Conservation (phyloP, 1,140 invertebrate species). For the Hyposmocoma kahamanoa region DNA sequence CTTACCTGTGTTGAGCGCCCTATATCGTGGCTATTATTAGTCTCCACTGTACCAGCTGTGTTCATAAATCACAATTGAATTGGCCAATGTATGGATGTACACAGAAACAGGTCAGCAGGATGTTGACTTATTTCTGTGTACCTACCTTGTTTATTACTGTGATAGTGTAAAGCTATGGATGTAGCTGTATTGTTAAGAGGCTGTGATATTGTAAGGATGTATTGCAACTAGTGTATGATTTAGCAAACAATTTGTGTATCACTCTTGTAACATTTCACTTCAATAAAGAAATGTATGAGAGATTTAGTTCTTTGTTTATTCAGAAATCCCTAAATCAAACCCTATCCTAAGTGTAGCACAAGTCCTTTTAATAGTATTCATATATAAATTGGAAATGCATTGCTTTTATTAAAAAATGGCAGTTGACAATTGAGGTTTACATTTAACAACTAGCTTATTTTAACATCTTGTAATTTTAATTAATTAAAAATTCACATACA, state of each 20-base stretch:
- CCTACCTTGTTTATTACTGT: background rate
- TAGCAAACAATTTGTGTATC: constrained; percentile 31
- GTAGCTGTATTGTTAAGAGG: background rate
- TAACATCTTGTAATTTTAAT: too few species aligned
- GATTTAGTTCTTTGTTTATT: constrained; percentile 62
- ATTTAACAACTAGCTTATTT: too few species aligned
- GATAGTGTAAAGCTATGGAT: background rate
- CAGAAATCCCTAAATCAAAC: constrained; percentile 25
- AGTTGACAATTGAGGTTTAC: too few species aligned
- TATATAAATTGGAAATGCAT: background rate
- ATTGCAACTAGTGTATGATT: constrained; percentile 30
- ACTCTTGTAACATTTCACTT: constrained; percentile 50
- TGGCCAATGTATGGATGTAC: constrained; percentile 11
- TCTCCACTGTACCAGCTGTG: constrained; percentile 12
- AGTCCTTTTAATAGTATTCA: background rate
- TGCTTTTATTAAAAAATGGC: too few species aligned
- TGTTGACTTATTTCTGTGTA: constrained; percentile 15
- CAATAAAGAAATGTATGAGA: constrained; percentile 62
- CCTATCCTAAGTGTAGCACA: constrained; percentile 16
- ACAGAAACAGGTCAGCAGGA: too few species aligned
- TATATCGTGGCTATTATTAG: constrained; percentile 8
- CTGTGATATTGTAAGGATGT: constrained; percentile 26
- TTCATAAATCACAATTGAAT: constrained; percentile 10
- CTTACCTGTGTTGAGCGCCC: background rate
- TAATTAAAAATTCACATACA: too few species aligned